phyloP scores from a whole-genome alignment of 2,888 invertebrate species.

The Dermolepida albohirtum region DNA sequence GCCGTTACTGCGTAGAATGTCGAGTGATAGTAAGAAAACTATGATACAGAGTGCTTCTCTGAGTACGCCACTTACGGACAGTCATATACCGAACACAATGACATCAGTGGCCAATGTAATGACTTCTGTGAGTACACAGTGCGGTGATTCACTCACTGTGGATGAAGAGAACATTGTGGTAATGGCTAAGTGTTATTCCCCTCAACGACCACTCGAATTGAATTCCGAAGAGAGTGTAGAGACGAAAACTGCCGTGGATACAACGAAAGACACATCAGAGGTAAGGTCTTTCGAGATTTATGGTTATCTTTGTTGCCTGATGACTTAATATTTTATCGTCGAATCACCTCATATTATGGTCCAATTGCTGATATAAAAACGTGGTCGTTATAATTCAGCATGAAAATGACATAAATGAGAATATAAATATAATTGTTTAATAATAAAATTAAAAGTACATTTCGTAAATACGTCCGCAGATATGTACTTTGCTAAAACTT shows the following conservation, averaged over 20 bases:
- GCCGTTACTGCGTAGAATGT: no score
- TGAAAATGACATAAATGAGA: no score
- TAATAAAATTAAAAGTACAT: no score
- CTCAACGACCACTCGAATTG: slow-evolving; percentile 42
- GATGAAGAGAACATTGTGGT: slow-evolving; percentile 56
- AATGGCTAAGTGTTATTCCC: slow-evolving; percentile 50
- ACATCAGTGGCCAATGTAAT: slow-evolving; percentile 4
- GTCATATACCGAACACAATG: background rate
- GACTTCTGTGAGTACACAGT: slow-evolving; percentile 44
- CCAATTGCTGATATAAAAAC: no score
- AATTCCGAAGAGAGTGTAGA: slow-evolving; percentile 16
- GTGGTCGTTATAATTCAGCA: no score
- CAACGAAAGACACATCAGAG: background rate
- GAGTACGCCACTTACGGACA: background rate
- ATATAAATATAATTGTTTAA: no score
- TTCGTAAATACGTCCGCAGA: no score
- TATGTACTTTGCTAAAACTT: no score
- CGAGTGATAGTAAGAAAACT: background rate
- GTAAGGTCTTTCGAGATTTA: background rate
- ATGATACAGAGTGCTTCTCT: background rate
- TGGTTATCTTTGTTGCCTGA: no score
- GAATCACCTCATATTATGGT: no score
- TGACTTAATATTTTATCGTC: no score
- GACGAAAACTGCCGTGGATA: background rate
- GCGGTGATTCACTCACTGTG: slow-evolving; percentile 51